A percentile compares a stretch with the other conserved stretches of the same genome.
Evolutionary conservation across 2,797 vertebrate species (phyloP).

Genomic region (Aldrovandia affinis): DNA sequence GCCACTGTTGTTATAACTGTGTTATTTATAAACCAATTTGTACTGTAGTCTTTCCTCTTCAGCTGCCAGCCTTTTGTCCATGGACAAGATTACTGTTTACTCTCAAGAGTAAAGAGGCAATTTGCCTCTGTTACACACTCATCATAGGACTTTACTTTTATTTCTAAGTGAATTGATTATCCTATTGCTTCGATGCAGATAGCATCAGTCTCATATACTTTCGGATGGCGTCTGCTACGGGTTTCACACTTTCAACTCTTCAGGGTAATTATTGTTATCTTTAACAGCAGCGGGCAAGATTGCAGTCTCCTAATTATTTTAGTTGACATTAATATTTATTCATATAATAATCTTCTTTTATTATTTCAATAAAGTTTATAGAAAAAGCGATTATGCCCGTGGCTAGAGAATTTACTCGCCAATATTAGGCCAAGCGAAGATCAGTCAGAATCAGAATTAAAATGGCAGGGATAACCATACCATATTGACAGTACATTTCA

Average conservation of each 20-base stretch:
- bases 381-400: background rate
- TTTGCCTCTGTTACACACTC: conserved; percentile 16
- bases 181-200: conserved; percentile 13
- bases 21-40: conserved; percentile 15
- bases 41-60: conserved; percentile 10
- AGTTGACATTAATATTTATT: conserved; percentile 3
- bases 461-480: background rate
- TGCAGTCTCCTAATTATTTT: conserved; percentile 17
- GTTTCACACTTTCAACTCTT: conserved; percentile 19
- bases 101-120: conserved; percentile 25
- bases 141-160: conserved; percentile 29
- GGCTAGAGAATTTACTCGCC: background rate
- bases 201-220: background rate
- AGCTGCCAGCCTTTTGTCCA: conserved; percentile 19
- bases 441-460: background rate
- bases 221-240: conserved; percentile 10
- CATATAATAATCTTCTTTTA: conserved; percentile 8
- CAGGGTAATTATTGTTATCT: conserved; percentile 19
- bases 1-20: background rate
- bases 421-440: background rate
- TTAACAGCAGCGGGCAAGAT: background rate
- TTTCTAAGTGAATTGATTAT: conserved; percentile 24
- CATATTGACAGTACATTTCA: background rate
- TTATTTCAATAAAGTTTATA: conserved; percentile 10
- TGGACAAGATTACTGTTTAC: conserved; percentile 29